Conservation (phyloP, 2,888 invertebrate genomes). For the Drosophila recens region DNA sequence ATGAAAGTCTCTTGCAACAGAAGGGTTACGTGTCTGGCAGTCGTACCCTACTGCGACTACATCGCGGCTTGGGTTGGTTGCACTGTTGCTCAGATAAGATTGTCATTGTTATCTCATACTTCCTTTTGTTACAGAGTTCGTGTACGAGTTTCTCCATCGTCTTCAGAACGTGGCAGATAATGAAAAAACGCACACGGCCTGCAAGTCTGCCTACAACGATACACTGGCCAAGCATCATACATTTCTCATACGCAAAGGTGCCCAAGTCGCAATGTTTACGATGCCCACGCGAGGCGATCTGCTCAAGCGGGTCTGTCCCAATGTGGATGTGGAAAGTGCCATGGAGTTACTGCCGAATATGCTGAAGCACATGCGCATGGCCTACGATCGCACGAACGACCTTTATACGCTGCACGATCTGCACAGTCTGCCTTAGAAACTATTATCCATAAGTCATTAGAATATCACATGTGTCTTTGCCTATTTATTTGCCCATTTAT, state of each 20-base stretch:
- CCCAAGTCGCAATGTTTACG: conserved; percentile 94
- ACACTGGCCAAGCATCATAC: conserved; percentile 95
- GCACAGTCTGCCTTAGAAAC: conserved; percentile 89
- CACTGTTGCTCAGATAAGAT: conserved; percentile 6
- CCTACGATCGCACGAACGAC: conserved; percentile 91
- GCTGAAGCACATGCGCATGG: conserved; percentile 89
- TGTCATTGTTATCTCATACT: conserved; percentile 11
- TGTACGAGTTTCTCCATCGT: conserved; percentile 92
- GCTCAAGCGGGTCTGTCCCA: conserved; percentile 88
- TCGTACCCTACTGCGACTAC: conserved; percentile 94
- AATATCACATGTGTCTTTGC: conserved; percentile 4
- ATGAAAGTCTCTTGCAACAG: conserved; percentile 88
- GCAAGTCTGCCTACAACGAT: conserved; percentile 92
- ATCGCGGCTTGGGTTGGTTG: conserved; percentile 93
- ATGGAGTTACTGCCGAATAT: conserved; percentile 90
- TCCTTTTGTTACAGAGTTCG: conserved; percentile 89
- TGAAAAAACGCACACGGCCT: conserved; percentile 90
- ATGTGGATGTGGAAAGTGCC: conserved; percentile 87
- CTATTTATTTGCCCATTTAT: conserved; percentile 23
- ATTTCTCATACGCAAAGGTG: conserved; percentile 94
- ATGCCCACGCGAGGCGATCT: conserved; percentile 91
- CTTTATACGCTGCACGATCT: conserved; percentile 91
- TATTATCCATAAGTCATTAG: conserved; percentile 1
- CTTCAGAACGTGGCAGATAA: conserved; percentile 88
- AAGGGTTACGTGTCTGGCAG: conserved; percentile 92